Evolutionary conservation across 1,140 invertebrate genomes (phyloP), one percentile per base, ranked within the genome.

Genomic region (Luehdorfia chinensis): DNA sequence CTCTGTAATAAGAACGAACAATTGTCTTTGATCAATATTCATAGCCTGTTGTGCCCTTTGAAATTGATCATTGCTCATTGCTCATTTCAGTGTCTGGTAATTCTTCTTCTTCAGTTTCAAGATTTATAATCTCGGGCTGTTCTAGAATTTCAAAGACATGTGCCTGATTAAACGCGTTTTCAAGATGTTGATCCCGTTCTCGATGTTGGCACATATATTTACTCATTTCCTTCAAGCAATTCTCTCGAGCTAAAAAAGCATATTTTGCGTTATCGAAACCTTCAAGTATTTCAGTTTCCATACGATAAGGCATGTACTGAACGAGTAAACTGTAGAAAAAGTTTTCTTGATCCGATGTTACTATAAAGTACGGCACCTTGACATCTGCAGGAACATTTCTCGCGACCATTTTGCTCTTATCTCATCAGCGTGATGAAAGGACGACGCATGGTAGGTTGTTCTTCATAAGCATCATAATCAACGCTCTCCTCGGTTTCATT

Each of bases 301-400:
- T 28, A 21, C 58, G 52, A 50, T 60, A 80, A 7, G 73, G 76
- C 52, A 61, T 59, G 45, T 74, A 75, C 44, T 75, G 65, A 7
- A 75, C 1, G 0, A 78, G 47, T 30, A 78, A 57, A 21, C 70
- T 72, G 47, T 75, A 75, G 37, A 44, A 76, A 54, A 46, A 75
- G 33, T 57, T 62, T 52, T 68, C 71, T 47, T 65, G 56, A 64
- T 75, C 67, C 4, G 57, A 53, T 9, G 61, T 4, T 46, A 54
- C 63, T 55, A 63, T 55, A 45, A 83, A 79, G 31, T 72, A 57
- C 16, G 73, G 71, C 1, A 74, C 70, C 28, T 70, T 49, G 3
- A 75, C 36, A 27, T 67, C 61, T 47, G 66, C 68, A 32, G 68
- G 57, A 28, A 47, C n/a, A n/a, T n/a, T n/a, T n/a, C n/a, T 51